These are phyloP conservation scores for Xylophagus ater DNA, from an alignment of 2,888 invertebrate genomes.

Conservation along the genomic window DNA sequence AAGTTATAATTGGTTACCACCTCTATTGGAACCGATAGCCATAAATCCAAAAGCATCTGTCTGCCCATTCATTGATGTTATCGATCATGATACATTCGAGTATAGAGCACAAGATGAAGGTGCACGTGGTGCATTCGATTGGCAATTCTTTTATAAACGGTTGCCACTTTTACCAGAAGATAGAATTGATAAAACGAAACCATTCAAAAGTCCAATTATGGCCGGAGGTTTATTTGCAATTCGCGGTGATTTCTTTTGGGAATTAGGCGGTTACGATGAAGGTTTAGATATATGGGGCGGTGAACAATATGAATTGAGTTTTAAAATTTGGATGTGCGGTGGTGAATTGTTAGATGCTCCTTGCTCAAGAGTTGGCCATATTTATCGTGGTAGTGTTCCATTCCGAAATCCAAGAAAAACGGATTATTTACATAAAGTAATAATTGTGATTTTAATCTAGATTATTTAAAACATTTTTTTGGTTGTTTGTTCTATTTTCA, in stretches of 20 bases:
- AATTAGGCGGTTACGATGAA: slow-evolving; percentile 86
- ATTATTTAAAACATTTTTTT: slow-evolving; percentile 11
- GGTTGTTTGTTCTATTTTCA: slow-evolving; percentile 27
- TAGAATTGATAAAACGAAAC: slow-evolving; percentile 24
- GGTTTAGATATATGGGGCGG: slow-evolving; percentile 96
- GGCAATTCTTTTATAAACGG: slow-evolving; percentile 96
- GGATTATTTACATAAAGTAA: slow-evolving; percentile 56
- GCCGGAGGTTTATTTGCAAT: slow-evolving; percentile 96
- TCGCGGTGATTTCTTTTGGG: slow-evolving; percentile 84
- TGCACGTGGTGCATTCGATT: slow-evolving; percentile 93
- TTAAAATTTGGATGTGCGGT: slow-evolving; percentile 95
- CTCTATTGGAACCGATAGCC: slow-evolving; percentile 82
- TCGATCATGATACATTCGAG: slow-evolving; percentile 81
- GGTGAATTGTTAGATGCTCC: slow-evolving; percentile 85
- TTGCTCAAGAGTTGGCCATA: slow-evolving; percentile 84
- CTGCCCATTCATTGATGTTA: slow-evolving; percentile 88
- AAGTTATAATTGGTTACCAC: slow-evolving; percentile 86
- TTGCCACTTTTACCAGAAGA: slow-evolving; percentile 50
- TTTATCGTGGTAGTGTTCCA: slow-evolving; percentile 79
- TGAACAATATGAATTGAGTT: slow-evolving; percentile 93
- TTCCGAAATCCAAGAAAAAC: slow-evolving; percentile 85
- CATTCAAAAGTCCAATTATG: slow-evolving; percentile 78
- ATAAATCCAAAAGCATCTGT: slow-evolving; percentile 74
- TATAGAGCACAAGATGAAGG: slow-evolving; percentile 92
- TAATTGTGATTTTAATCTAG: slow-evolving; percentile 5